Evolutionary conservation across 2,113 vertebrate genomes (phyloP).

Genomic region (Conger conger): DNA sequence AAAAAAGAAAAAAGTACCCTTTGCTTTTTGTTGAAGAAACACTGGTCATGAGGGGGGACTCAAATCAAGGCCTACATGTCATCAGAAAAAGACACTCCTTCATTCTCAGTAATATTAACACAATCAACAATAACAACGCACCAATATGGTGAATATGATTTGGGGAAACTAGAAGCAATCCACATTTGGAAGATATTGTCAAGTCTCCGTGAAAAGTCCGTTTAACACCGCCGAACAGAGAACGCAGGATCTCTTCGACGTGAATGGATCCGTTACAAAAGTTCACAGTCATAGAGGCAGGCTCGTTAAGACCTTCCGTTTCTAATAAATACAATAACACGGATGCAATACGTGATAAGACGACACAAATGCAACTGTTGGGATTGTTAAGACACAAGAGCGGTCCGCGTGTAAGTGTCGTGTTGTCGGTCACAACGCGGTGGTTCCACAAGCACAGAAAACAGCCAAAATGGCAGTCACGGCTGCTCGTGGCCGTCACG

Average conservation of each 20-base stretch:
- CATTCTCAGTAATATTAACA: conserved; percentile 45
- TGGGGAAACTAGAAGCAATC: conserved; percentile 41
- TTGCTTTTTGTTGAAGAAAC: not conserved
- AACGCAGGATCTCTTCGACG: not conserved
- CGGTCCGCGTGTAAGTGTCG: not conserved
- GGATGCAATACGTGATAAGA: not conserved
- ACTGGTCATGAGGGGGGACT: not conserved
- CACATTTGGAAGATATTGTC: conserved; percentile 26
- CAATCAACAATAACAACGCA: conserved; percentile 40
- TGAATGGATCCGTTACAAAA: not conserved
- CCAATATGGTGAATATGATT: conserved; percentile 72
- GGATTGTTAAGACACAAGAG: not conserved
- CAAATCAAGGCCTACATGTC: conserved; percentile 19
- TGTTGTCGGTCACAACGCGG: not conserved
- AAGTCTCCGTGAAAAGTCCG: not conserved
- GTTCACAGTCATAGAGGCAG: not conserved
- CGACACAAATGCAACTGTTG: not conserved
- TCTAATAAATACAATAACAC: not conserved
- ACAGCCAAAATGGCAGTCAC: not conserved
- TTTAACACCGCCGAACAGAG: conserved; percentile 28
- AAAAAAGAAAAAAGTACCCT: not conserved
- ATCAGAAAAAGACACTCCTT: conserved; percentile 26
- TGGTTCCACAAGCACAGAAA: not conserved
- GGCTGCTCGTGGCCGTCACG: not conserved
- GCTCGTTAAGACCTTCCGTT: not conserved